These are phyloP conservation scores for Gymnoscopelus braueri DNA, from an alignment of 2,797 vertebrate genomes.

Conservation along the genomic window DNA sequence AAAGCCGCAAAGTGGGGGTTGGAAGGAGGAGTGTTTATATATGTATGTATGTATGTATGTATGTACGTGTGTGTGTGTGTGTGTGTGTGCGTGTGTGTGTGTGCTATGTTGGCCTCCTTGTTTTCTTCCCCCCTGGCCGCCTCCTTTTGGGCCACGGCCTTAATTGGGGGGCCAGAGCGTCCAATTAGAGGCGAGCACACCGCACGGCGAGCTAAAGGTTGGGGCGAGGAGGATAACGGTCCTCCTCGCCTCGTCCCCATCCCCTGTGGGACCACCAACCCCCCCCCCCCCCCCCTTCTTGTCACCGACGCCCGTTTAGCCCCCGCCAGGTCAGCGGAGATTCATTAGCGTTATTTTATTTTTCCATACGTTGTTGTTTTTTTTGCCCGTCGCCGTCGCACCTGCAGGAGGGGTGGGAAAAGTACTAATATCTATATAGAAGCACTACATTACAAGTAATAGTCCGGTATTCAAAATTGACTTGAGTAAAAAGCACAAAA, in stretches of 20 bases:
- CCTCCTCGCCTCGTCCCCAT: slow-evolving; percentile 43
- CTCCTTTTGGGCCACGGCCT: slow-evolving; percentile 85
- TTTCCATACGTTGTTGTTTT: too few relatives aligned
- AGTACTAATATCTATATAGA: too few relatives aligned
- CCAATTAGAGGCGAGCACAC: slow-evolving; percentile 85
- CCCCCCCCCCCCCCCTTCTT: too few relatives aligned
- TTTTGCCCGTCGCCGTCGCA: too few relatives aligned
- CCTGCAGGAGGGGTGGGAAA: too few relatives aligned
- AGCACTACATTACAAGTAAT: too few relatives aligned
- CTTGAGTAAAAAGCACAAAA: too few relatives aligned
- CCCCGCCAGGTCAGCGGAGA: too few relatives aligned
- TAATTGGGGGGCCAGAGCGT: slow-evolving; percentile 89
- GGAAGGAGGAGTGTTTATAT: slow-evolving; percentile 44
- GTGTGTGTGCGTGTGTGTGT: slow-evolving; percentile 18
- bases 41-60: not conserved
- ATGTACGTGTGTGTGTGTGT: not conserved
- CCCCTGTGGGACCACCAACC: slow-evolving; percentile 12
- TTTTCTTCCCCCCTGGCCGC: slow-evolving; percentile 81
- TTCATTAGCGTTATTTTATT: too few relatives aligned
- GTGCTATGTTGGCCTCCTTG: slow-evolving; percentile 37
- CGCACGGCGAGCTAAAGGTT: slow-evolving; percentile 72
- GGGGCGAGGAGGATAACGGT: slow-evolving; percentile 55
- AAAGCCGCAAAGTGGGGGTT: slow-evolving; percentile 43
- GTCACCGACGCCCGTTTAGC: too few relatives aligned
- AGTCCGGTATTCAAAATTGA: too few relatives aligned